phyloP scores from a whole-genome alignment of 2,113 vertebrate species.

The Rhadina sibilatrix region DNA sequence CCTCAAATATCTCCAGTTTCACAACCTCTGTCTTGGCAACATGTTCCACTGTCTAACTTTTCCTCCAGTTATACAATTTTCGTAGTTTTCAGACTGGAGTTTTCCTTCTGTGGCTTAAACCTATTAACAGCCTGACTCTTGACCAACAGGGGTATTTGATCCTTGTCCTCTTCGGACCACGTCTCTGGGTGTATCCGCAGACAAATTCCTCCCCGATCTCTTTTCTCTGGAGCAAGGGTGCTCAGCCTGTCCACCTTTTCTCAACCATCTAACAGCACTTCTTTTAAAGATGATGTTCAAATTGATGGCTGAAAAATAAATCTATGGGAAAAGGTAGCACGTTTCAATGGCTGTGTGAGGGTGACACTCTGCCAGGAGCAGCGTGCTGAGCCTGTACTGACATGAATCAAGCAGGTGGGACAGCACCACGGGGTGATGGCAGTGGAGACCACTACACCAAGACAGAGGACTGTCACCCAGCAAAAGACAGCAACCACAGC shows the following conservation, averaged over 20 bases:
- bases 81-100: slow-evolving; percentile 32
- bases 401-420: neutral
- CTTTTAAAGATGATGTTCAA: neutral
- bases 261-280: neutral
- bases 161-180: slow-evolving; percentile 14
- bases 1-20: slow-evolving; percentile 55
- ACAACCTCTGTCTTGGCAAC: slow-evolving; percentile 65
- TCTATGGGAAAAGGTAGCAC: neutral
- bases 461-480: neutral
- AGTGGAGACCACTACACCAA: neutral
- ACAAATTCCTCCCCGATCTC: neutral
- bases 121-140: slow-evolving; percentile 56
- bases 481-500: neutral
- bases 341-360: neutral
- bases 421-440: neutral
- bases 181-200: neutral
- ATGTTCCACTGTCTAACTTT: slow-evolving; percentile 59
- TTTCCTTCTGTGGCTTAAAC: slow-evolving; percentile 22
- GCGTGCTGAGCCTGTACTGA: neutral
- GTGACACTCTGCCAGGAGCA: neutral
- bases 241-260: neutral
- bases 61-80: slow-evolving; percentile 63
- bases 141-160: slow-evolving; percentile 41
- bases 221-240: neutral
- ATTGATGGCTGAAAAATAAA: neutral